A percentile compares a stretch with the other conserved stretches of the same genome.
Evolutionary conservation across 2,888 invertebrate species (phyloP).

Genomic region (Spicauda simplicius): DNA sequence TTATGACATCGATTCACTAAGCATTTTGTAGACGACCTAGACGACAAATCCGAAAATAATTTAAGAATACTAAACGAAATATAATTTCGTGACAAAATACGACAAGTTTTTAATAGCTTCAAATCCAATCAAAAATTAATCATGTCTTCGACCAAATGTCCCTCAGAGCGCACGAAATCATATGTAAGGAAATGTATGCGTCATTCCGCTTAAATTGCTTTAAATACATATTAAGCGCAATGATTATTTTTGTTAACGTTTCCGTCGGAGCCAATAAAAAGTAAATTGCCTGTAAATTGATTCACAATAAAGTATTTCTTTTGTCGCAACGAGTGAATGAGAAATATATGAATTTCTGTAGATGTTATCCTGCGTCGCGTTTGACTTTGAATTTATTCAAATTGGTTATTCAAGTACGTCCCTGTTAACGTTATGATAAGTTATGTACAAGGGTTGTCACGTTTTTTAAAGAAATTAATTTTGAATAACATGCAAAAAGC

Average conservation of each 20-base stretch:
- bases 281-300: conserved; percentile 33
- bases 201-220: conserved; percentile 27
- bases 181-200: background rate
- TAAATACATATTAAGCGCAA: conserved; percentile 17
- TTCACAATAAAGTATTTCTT: conserved; percentile 30
- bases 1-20: too few species aligned
- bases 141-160: conserved; percentile 12
- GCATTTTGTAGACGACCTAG: too few species aligned
- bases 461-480: too few species aligned
- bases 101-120: conserved; percentile 15
- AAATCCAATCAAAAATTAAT: conserved; percentile 4
- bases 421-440: conserved; percentile 16
- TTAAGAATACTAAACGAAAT: background rate
- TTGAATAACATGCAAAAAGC: too few species aligned
- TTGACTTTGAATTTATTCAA: conserved; percentile 27
- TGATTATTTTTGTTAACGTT: conserved; percentile 30
- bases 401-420: conserved; percentile 19
- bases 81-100: background rate
- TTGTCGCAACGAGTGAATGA: conserved; percentile 22
- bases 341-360: conserved; percentile 19
- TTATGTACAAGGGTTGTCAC: background rate
- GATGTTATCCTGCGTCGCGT: conserved; percentile 16
- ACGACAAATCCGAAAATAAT: background rate
- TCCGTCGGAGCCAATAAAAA: conserved; percentile 30
- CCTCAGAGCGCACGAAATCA: background rate